Evolutionary conservation across 2,113 vertebrate genomes (phyloP).

Genomic region (Megaptera novaeangliae): DNA sequence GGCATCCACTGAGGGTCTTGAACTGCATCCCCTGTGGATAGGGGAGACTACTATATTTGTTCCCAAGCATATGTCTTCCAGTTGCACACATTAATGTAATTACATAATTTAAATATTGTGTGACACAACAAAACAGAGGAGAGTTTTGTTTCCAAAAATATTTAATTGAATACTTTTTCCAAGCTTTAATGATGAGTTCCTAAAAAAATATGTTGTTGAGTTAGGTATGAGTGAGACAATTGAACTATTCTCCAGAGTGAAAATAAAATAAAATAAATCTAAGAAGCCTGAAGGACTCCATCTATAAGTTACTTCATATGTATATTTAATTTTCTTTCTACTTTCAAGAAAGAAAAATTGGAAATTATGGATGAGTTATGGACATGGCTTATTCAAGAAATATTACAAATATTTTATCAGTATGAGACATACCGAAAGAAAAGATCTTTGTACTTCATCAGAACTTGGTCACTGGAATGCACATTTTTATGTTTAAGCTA

Average conservation of each 20-base stretch:
- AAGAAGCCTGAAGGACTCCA: background rate
- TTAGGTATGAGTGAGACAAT: background rate
- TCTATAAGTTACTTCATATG: background rate
- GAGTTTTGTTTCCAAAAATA: background rate
- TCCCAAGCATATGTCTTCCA: background rate
- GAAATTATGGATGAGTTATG: background rate
- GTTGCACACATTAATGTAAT: background rate
- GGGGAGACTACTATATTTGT: background rate
- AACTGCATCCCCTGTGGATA: background rate
- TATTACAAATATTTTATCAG: conserved; percentile 3
- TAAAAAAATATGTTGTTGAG: background rate
- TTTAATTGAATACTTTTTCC: background rate
- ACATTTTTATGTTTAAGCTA: background rate
- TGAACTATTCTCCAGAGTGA: background rate
- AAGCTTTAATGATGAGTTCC: background rate
- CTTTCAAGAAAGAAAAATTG: background rate
- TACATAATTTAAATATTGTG: background rate
- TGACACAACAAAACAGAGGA: background rate
- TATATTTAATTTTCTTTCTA: background rate
- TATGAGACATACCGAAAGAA: background rate
- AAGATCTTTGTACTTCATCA: background rate
- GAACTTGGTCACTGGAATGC: background rate
- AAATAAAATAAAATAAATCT: background rate
- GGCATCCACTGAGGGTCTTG: background rate
- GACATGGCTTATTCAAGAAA: background rate